Base-by-base conservation (phyloP, 2,113 vertebrate species). In the Haplochromis vanheusdeni region DNA sequence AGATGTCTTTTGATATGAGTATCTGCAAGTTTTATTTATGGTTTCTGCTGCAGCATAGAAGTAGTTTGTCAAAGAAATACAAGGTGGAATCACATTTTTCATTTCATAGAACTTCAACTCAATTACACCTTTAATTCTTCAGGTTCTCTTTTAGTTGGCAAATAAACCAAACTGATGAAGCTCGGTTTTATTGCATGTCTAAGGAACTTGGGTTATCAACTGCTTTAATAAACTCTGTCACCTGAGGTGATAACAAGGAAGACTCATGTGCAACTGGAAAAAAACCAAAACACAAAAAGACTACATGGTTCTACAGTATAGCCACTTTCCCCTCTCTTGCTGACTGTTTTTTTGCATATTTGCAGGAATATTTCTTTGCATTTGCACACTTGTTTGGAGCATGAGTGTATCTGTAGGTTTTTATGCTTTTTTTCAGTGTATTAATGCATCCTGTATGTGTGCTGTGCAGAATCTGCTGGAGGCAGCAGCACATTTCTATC, bases 401-500 rank as follows among this genome's bases (percentile, higher is more conserved):
- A 52, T 73, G 28, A 2, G 16, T 54, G 9, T 55, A 31, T 17
- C 3, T 60, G 35, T 12, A 10, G 8, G 6, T 82, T 28, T 60
- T 19, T 13, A 37, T 54, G 14, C 1, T 28, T 26, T 70, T 58
- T 21, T 23, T 33, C n/a, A 19, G 9, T 10, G n/a, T 45, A 5
- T 12, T 5, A 23, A 23, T 21, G 23, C 10, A 37, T 80, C 70
- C 6, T 73, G 19, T 68, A 26, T 83, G 31, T 82, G 35, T 70
- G 49, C 52, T 75, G 6, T 31, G 70, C 40, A 47, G 52, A 80
- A 86, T 86, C 75, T 86, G 86, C 92, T 91, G 47, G 73, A 92
- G 92, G 85, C 88, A 56, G 68, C 60, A 83, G 55, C 79, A 49
- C 51, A 84, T 87, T 75, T 75, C 10, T 75, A 19, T 16, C 23